Base-by-base conservation (phyloP, 2,797 vertebrate genomes). In the Botia kubotai region DNA sequence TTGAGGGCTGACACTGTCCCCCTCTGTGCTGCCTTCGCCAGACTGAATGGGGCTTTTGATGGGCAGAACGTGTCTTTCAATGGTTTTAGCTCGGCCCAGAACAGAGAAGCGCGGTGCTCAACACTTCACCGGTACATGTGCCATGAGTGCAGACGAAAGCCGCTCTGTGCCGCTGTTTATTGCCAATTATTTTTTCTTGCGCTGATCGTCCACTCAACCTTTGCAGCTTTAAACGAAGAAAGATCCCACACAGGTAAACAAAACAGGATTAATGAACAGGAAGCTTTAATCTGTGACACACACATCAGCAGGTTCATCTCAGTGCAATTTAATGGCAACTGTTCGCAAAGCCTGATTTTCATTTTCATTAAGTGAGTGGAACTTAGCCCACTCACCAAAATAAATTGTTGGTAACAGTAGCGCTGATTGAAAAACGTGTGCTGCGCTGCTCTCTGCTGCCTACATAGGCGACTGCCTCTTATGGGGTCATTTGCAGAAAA, bases 11-110 rank as follows among this genome's bases (percentile, higher is more conserved):
- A 95, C 93, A 96, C 94, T 95, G 93, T 89, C 89, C 91, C 91
- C 92, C 93, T 95, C 95, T 95, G 94, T 96, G 91, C 90, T 88
- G 82, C 91, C 79, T 74, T 65, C 80, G 88, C 86, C 82, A 50
- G 83, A 83, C 92, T 96, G 94, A 96, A 94, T 94, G 93, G 93
- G 87, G 85, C 88, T 93, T 96, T 96, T 96, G 95, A 96, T 89
- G 90, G 87, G 86, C 90, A 93, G 76, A 79, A 92, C 90, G 72
- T 87, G 88, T 89, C 91, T 95, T 92, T 96, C 95, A 95, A 91
- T 91, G 2, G 83, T 86, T 89, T 89, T 89, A 90, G 89, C 90
- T 89, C 92, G 90, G 90, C 85, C 85, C 75, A 75, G 72, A 87
- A 86, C 90, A 53, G 55, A 53, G 78, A 75, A 63, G 79, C 68